A percentile compares a stretch with the other conserved stretches of the same genome.
Conservation (phyloP, 2,888 invertebrate species). For the Limnephilus lunatus region DNA sequence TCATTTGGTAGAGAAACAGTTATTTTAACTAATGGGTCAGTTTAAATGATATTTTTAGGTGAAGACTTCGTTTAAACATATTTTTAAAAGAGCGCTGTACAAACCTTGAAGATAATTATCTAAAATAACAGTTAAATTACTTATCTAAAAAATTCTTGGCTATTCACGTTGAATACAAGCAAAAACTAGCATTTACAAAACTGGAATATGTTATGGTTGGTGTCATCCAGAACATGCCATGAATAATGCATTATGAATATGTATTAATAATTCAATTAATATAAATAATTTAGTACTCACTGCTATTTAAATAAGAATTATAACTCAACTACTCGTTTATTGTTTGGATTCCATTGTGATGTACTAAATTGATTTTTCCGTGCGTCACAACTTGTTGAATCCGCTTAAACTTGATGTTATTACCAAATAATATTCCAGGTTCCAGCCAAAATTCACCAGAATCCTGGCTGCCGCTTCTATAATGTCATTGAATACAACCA, state of each 20-base stretch:
- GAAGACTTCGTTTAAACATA: background rate
- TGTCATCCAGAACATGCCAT: background rate
- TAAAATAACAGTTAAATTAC: background rate
- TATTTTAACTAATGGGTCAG: background rate
- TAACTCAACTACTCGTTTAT: background rate
- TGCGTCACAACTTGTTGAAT: background rate
- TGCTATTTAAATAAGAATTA: too few relatives aligned
- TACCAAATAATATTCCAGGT: background rate
- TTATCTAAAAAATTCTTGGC: background rate
- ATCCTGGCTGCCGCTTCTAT: background rate
- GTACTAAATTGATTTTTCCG: background rate
- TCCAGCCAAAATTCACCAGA: background rate
- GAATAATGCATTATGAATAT: background rate
- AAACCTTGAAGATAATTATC: background rate
- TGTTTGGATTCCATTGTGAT: background rate
- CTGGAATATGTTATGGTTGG: background rate
- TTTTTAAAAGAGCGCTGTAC: background rate
- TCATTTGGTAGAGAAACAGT: background rate
- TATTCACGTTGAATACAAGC: background rate
- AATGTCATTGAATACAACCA: constrained; percentile 38
- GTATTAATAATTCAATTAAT: too few relatives aligned
- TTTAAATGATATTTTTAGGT: too few relatives aligned
- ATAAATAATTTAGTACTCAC: too few relatives aligned
- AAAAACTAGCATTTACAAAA: background rate
- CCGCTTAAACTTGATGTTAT: background rate